phyloP scores from a whole-genome alignment of 2,113 vertebrate species.

The Perca flavescens region DNA sequence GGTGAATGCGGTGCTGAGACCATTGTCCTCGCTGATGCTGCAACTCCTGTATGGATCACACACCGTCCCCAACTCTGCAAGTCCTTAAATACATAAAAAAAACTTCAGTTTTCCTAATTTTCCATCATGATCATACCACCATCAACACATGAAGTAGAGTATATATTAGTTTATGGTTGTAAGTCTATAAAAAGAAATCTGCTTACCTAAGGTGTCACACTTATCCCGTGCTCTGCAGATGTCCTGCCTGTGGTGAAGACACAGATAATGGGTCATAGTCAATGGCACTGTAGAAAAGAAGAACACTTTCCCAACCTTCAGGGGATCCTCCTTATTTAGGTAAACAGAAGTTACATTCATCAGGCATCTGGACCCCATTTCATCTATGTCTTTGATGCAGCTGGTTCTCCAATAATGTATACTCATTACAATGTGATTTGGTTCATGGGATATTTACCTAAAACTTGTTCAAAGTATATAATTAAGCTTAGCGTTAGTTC shows the following conservation, averaged over 20 bases:
- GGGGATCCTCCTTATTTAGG: neutral
- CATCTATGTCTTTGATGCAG: slow-evolving; percentile 9
- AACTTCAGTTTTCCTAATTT: neutral
- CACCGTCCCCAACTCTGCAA: slow-evolving; percentile 96
- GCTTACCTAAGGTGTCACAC: slow-evolving; percentile 97
- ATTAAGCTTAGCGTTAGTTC: too few species aligned
- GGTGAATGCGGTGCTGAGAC: slow-evolving; percentile 97
- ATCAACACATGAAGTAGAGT: neutral
- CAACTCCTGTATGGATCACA: slow-evolving; percentile 98
- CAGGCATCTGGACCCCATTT: slow-evolving; percentile 20
- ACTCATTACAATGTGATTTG: neutral
- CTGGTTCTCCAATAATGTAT: neutral
- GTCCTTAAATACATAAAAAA: slow-evolving; percentile 82
- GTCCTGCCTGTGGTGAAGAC: slow-evolving; percentile 91
- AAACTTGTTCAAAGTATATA: neutral
- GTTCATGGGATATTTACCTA: neutral
- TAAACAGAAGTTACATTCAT: slow-evolving; percentile 8
- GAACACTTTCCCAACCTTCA: neutral
- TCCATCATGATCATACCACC: neutral
- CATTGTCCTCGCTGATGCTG: slow-evolving; percentile 97
- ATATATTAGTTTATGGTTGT: neutral
- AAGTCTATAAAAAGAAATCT: neutral
- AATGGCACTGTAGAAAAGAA: slow-evolving; percentile 7
- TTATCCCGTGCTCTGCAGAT: slow-evolving; percentile 98
- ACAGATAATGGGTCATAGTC: slow-evolving; percentile 36